phyloP scores from a whole-genome alignment of 1,140 invertebrate genomes.

The Cyphomyrmex costatus region DNA sequence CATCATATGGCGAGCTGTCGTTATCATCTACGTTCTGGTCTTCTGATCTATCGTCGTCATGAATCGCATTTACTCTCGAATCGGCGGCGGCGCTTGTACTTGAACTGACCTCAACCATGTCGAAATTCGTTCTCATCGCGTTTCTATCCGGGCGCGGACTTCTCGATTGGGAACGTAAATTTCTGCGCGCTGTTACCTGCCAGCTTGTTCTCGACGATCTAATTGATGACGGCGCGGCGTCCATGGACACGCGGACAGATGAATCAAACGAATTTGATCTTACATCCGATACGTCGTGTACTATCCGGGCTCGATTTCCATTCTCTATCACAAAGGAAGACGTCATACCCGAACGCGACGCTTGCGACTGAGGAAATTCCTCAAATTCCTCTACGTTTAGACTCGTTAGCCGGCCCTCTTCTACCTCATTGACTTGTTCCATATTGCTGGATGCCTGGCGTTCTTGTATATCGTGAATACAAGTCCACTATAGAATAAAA shows the following conservation, averaged over 20 bases:
- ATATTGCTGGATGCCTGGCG: slow-evolving; percentile 80
- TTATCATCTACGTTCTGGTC: slow-evolving; percentile 63
- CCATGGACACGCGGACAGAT: slow-evolving; percentile 62
- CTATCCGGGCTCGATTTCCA: slow-evolving; percentile 74
- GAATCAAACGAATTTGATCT: slow-evolving; percentile 74
- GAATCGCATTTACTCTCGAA: slow-evolving; percentile 32
- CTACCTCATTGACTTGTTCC: slow-evolving; percentile 83
- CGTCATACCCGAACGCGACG: slow-evolving; percentile 78
- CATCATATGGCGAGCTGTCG: slow-evolving; percentile 59
- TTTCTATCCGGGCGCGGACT: slow-evolving; percentile 70
- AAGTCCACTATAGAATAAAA: slow-evolving; percentile 92
- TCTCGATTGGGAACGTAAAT: slow-evolving; percentile 62
- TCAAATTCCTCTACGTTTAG: slow-evolving; percentile 79
- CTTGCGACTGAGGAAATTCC: slow-evolving; percentile 75
- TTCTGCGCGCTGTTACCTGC: slow-evolving; percentile 70
- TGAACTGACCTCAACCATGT: slow-evolving; percentile 71
- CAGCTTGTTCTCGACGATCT: slow-evolving; percentile 73
- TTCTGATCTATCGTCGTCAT: slow-evolving; percentile 51
- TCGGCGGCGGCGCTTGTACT: slow-evolving; percentile 54
- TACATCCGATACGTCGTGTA: slow-evolving; percentile 67
- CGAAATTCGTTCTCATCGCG: slow-evolving; percentile 68
- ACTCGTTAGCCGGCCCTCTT: slow-evolving; percentile 80
- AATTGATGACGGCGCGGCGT: slow-evolving; percentile 67
- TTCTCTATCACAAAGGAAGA: slow-evolving; percentile 82
- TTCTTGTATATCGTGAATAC: slow-evolving; percentile 96